phyloP scores from a whole-genome alignment of 1,140 invertebrate species.

The Hyposmocoma kahamanoa region DNA sequence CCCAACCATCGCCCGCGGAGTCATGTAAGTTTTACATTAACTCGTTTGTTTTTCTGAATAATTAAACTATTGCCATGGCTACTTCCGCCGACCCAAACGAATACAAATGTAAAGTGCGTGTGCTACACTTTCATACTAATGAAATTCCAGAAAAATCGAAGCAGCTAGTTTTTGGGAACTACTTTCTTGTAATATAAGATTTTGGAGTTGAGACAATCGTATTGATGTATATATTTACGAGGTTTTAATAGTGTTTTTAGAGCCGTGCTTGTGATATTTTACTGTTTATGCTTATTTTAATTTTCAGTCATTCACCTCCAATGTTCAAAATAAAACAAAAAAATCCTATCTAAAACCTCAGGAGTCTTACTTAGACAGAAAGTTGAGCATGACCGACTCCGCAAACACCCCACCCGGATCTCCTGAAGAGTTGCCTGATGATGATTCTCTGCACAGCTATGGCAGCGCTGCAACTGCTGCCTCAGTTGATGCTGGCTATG shows the following conservation, averaged over 20 bases:
- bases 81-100: conserved; percentile 16
- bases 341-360: conserved; percentile 54
- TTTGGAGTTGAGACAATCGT: too few relatives aligned
- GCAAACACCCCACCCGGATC: conserved; percentile 76
- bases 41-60: background rate
- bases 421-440: conserved; percentile 78
- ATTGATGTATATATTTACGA: too few relatives aligned
- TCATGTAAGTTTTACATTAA: conserved; percentile 41
- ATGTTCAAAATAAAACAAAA: conserved; percentile 44
- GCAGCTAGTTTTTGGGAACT: too few relatives aligned
- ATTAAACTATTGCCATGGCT: conserved; percentile 18
- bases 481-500: conserved; percentile 85
- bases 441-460: conserved; percentile 86
- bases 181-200: too few relatives aligned
- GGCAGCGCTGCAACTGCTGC: conserved; percentile 82
- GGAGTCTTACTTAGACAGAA: conserved; percentile 45
- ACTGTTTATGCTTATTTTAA: conserved; percentile 11
- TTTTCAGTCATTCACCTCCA: conserved; percentile 67
- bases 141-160: too few relatives aligned
- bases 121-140: too few relatives aligned
- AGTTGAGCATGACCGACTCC: conserved; percentile 58
- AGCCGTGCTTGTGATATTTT: background rate
- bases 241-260: too few relatives aligned
- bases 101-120: background rate
- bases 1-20: conserved; percentile 60